Evolutionary conservation across 2,797 vertebrate species (phyloP).

Genomic region (Sciaenops ocellatus): DNA sequence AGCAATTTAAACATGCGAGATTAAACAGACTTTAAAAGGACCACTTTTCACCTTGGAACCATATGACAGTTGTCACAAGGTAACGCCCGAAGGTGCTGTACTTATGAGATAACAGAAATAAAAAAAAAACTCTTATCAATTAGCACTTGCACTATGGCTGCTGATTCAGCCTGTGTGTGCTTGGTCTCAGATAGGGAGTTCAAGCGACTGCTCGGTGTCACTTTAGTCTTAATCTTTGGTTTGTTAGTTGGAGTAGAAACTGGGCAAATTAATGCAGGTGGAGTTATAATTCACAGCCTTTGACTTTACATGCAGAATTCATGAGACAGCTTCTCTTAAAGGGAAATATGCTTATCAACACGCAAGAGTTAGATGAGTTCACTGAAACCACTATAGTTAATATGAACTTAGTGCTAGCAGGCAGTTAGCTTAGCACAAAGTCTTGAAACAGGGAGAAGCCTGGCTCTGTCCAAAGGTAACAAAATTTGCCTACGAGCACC

Average conservation of each 20-base stretch:
- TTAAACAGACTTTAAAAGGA: slow-evolving; percentile 42
- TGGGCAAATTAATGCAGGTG: background rate
- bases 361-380: background rate
- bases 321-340: background rate
- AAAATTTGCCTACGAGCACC: background rate
- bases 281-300: background rate
- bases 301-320: slow-evolving; percentile 12
- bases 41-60: slow-evolving; percentile 50
- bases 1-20: slow-evolving; percentile 54
- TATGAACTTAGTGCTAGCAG: background rate
- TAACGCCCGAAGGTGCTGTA: slow-evolving; percentile 50
- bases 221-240: slow-evolving; percentile 25
- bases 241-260: slow-evolving; percentile 15
- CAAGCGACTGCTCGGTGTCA: background rate
- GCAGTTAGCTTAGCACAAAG: background rate
- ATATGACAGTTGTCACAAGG: slow-evolving; percentile 50
- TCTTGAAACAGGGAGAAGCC: background rate
- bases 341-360: background rate
- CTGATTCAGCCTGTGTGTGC: slow-evolving; percentile 51
- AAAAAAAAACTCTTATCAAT: slow-evolving; percentile 57
- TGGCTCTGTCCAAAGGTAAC: background rate
- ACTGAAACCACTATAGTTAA: background rate
- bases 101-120: slow-evolving; percentile 55
- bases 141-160: slow-evolving; percentile 48
- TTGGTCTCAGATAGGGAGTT: background rate